Evolutionary conservation across 2,888 invertebrate species (phyloP).

Genomic region (Chelonus formosanus): DNA sequence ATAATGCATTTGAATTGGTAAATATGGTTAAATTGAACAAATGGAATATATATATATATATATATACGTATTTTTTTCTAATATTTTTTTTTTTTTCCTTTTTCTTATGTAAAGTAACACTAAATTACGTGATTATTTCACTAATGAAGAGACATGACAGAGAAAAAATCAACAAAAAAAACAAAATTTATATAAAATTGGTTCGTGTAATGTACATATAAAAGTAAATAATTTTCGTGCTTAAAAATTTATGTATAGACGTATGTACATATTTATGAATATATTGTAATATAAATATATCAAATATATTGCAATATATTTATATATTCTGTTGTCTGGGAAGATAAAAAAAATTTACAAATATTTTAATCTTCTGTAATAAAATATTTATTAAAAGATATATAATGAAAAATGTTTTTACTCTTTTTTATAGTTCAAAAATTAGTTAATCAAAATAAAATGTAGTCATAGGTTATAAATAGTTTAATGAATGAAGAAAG

Average conservation of each 20-base stretch:
- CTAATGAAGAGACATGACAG: too few species aligned
- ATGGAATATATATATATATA: constrained; percentile 45
- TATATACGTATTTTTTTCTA: neutral
- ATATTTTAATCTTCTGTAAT: constrained; percentile 65
- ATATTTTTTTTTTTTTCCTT: too few species aligned
- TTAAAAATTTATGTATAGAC: too few species aligned
- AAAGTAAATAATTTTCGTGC: too few species aligned
- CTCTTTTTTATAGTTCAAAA: constrained; percentile 51
- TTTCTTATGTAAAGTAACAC: too few species aligned
- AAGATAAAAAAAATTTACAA: constrained; percentile 50
- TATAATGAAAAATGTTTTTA: constrained; percentile 60
- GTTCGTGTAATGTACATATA: neutral
- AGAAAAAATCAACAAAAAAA: constrained; percentile 6
- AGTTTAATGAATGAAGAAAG: too few species aligned
- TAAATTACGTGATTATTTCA: too few species aligned
- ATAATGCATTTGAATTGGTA: too few species aligned
- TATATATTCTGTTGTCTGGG: constrained; percentile 64
- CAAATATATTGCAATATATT: constrained; percentile 60
- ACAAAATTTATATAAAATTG: constrained; percentile 9
- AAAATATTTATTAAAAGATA: constrained; percentile 45
- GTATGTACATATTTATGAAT: too few species aligned
- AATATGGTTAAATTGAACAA: neutral
- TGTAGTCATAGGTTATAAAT: too few species aligned
- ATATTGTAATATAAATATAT: too few species aligned
- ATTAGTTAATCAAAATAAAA: neutral